Base-by-base conservation (phyloP, 2,888 invertebrate species). In the Boloria euphrosyne region DNA sequence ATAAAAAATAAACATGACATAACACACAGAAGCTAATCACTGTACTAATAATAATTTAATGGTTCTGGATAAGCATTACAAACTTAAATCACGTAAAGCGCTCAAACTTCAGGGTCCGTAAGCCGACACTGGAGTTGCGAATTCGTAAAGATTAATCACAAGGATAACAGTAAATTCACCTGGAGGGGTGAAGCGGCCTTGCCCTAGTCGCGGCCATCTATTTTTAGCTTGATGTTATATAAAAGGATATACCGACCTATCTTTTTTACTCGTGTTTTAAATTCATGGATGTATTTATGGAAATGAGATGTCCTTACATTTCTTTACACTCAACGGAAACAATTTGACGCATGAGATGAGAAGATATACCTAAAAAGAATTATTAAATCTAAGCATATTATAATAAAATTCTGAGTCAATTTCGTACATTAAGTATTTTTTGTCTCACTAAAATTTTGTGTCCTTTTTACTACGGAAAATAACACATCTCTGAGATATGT, bases 121-220 rank as follows among this genome's bases (percentile, higher is more conserved):
- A 66, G 63, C 66, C 51, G 46, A 44, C 44, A 50, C 60, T 55
- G 58, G 62, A 65, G 59, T 58, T 74, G 81, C 80, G 84, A 85
- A 87, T 82, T 83, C 81, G 81, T 74, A 70, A 73, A 80, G 85
- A 87, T 87, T 87, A 89, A 87, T 87, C 80, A 80, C 79, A 44
- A 85, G 88, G 88, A 87, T 87, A 81, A 82, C 80, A 71, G 77
- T 80, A 81, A 83, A 78, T 76, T 77, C 74, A 86, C 85, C 86
- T 85, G 57, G 44, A 85, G 70, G 66, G 72, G 18, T 67, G 50
- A 44, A 57, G 57, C 52, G 89, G 86, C 90, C 89, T 90, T 90
- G 90, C 78, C 85, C 88, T 71, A 89, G 81, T 86, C 84, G 78
- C 84, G 87, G 86, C 79, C 86, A 85, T 82, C 89, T 90, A 90